Evolutionary conservation across 2,888 invertebrate genomes (phyloP).

Genomic region (Eulithis testata): DNA sequence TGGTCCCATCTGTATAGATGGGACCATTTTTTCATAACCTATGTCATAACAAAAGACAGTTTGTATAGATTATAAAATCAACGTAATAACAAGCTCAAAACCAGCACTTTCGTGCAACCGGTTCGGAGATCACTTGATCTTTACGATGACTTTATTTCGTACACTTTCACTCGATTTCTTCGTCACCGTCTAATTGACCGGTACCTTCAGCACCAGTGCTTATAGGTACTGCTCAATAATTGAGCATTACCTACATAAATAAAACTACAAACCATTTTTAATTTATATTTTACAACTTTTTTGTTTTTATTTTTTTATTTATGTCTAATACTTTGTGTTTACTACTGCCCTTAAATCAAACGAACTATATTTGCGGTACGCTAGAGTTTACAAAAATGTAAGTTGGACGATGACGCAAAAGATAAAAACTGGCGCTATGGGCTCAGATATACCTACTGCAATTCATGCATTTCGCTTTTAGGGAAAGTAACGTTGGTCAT

Average conservation of each 20-base stretch:
- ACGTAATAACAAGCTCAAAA: constrained; percentile 18
- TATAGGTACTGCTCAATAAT: no score
- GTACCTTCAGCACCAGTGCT: constrained; percentile 2
- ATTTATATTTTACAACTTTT: no score
- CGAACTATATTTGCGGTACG: no score
- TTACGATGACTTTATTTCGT: constrained; percentile 25
- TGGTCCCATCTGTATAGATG: no score
- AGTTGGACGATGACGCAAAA: background rate
- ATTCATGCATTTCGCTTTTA: constrained; percentile 29
- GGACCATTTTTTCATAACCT: no score
- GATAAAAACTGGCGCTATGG: constrained; percentile 2
- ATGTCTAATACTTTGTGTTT: no score
- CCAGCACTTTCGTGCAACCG: constrained; percentile 24
- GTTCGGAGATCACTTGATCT: constrained; percentile 20
- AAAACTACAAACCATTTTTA: no score
- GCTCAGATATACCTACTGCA: constrained; percentile 21
- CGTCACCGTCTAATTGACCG: constrained; percentile 28
- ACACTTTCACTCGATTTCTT: constrained; percentile 32
- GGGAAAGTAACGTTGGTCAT: constrained; percentile 12
- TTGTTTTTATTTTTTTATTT: no score
- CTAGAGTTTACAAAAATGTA: no score
- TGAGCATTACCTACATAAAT: no score
- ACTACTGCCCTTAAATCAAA: no score
- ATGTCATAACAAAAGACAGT: background rate
- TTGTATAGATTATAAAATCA: background rate